Evolutionary conservation across 2,113 vertebrate species (phyloP).

Genomic region (Poeciliopsis prolifica): DNA sequence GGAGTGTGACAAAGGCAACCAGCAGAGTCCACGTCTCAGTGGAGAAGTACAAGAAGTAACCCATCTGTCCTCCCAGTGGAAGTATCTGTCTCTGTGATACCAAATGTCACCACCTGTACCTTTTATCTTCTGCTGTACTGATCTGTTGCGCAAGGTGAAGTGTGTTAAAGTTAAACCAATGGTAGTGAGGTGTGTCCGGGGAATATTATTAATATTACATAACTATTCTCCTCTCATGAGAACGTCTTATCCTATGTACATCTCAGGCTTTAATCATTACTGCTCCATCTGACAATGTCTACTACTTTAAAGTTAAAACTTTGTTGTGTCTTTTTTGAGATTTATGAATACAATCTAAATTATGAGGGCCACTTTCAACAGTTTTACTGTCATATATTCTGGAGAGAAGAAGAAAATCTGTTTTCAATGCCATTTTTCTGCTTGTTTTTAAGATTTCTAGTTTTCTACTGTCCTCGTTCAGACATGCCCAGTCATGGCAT

Average conservation of each 20-base stretch:
- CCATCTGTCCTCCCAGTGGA: conserved; percentile 33
- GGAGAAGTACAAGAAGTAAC: conserved; percentile 46
- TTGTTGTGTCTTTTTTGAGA: not conserved
- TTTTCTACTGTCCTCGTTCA: not conserved
- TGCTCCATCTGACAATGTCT: not conserved
- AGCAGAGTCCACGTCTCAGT: conserved; percentile 71
- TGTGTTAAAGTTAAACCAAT: too few relatives aligned
- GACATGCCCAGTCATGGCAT: too few relatives aligned
- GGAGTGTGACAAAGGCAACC: conserved; percentile 55
- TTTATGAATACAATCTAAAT: not conserved
- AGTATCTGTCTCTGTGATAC: not conserved
- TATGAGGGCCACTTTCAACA: not conserved
- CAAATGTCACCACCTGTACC: rapidly evolving
- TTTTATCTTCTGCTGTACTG: conserved; percentile 13
- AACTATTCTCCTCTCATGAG: not conserved
- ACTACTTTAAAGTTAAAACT: not conserved
- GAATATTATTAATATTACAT: too few relatives aligned
- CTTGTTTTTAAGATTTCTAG: not conserved
- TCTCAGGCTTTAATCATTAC: not conserved
- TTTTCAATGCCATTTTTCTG: too few relatives aligned
- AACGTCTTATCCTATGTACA: not conserved
- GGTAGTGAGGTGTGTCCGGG: too few relatives aligned
- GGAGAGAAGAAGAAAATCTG: not conserved
- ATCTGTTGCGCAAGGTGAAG: too few relatives aligned
- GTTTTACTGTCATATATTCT: not conserved